phyloP scores from a whole-genome alignment of 2,797 vertebrate genomes.

The Emydoidea blandingii region DNA sequence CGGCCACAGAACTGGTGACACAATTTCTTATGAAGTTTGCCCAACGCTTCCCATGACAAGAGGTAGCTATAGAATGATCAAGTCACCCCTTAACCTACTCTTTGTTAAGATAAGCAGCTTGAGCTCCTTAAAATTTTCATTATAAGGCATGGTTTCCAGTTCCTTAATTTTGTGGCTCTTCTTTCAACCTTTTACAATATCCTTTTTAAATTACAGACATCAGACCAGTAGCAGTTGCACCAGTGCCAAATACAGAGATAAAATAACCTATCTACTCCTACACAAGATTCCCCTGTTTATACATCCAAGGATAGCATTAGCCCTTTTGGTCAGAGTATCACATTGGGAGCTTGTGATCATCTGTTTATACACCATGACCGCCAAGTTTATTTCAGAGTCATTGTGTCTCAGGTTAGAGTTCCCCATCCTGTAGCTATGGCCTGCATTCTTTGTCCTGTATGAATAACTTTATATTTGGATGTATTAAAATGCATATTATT shows the following conservation, averaged over 20 bases:
- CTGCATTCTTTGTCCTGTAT: neutral
- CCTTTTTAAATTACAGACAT: neutral
- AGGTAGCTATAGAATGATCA: neutral
- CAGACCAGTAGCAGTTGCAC: neutral
- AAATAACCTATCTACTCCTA: neutral
- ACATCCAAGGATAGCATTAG: neutral
- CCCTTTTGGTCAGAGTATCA: neutral
- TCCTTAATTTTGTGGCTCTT: neutral
- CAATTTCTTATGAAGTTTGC: neutral
- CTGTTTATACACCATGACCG: neutral
- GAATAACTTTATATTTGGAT: neutral
- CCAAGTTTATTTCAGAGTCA: neutral
- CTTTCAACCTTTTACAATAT: neutral
- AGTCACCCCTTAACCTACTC: neutral
- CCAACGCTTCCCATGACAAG: neutral
- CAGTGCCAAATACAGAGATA: neutral
- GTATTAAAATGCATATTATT: neutral
- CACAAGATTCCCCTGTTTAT: neutral
- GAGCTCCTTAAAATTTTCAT: neutral
- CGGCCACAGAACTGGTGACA: neutral
- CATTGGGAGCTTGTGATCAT: neutral
- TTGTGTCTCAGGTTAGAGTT: neutral
- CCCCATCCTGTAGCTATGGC: neutral
- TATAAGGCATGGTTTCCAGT: neutral
- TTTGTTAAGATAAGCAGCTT: neutral